Percentiles rank a stretch among this genome's conserved stretches.
Conservation (phyloP, 35 echinoderm and acorn worm genomes). For the Apostichopus californicus region DNA sequence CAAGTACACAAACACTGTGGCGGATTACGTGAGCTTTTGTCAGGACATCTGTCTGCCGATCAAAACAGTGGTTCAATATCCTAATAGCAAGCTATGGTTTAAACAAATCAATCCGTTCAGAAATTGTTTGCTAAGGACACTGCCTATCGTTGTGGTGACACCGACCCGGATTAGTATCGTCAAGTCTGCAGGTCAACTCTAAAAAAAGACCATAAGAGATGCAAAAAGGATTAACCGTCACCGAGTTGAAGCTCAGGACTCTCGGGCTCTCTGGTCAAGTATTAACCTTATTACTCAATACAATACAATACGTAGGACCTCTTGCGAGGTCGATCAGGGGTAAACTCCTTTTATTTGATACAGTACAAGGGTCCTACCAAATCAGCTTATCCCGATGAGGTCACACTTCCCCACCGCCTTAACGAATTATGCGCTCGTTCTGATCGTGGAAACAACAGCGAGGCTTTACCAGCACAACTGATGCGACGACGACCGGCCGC, state of each 20-base stretch:
- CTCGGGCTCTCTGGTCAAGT: not conserved
- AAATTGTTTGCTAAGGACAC: constrained; percentile 40
- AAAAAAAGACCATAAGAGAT: not conserved
- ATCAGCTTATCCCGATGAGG: not conserved
- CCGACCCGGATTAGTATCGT: constrained; percentile 9
- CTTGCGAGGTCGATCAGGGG: too few relatives aligned
- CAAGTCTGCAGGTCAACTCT: constrained; percentile 12
- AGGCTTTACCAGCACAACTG: not conserved
- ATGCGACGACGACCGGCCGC: not conserved
- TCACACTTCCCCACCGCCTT: constrained; percentile 8
- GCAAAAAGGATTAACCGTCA: not conserved
- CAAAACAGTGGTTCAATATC: constrained; percentile 51
- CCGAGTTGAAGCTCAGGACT: not conserved
- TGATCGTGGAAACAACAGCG: not conserved
- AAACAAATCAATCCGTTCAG: constrained; percentile 34
- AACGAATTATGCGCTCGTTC: not conserved
- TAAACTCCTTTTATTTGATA: too few relatives aligned
- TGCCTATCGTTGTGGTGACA: not conserved
- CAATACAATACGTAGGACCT: too few relatives aligned
- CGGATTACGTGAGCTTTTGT: constrained; percentile 51
- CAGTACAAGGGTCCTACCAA: constrained; percentile 4
- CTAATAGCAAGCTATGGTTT: constrained; percentile 61
- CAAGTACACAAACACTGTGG: constrained; percentile 35
- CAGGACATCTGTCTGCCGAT: constrained; percentile 52
- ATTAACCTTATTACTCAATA: not conserved